Evolutionary conservation across 2,113 vertebrate genomes (phyloP), one percentile per base, ranked within the genome.

Genomic region (Gila orcuttii): DNA sequence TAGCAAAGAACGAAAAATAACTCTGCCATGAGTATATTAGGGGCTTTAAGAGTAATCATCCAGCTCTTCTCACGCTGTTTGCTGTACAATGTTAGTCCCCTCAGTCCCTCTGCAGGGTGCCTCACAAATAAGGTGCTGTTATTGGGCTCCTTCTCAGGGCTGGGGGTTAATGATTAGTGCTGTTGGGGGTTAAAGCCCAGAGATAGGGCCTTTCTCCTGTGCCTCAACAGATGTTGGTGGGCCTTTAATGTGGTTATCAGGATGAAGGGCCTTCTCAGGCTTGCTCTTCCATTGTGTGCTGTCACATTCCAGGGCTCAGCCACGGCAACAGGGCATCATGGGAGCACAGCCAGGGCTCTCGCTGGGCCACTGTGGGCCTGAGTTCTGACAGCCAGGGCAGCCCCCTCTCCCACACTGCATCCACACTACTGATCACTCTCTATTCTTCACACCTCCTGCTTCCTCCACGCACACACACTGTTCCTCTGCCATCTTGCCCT

Each of bases 161-260:
- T 92, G 86, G 93, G 95, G 95, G 96, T 97, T 97, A 98, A 99
- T 96, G 97, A 97, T 97, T 96, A 96, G 95, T 95, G 93, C 97
- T 96, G 93, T 96, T 96, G 93, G 92, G 96, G 95, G 94, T 97
- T 96, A 97, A 97, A 96, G 96, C 96, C 95, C 95, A 91, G 92
- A 95, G 95, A 96, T 97, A 95, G 96, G 93, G 59, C 64, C 96
- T 97, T 97, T 98, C 96, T 97, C 95, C 94, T 91, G 94, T 94
- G 88, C 92, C 92, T 91, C 93, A 98, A 97, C 97, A 99, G 97
- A 99, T 99, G 98, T 98, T 98, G 96, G 96, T 95, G 93, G 96
- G 93, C 95, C 95, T 97, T 97, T 99, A 98, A 99, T 97, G 96
- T 96, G 96, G 96, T 97, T 97, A 98, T 98, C 97, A 97, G 96